Percentiles rank a stretch among this genome's conserved stretches.
Evolutionary conservation across 2,888 invertebrate genomes (phyloP).

Genomic region (Cylloceria caligata): DNA sequence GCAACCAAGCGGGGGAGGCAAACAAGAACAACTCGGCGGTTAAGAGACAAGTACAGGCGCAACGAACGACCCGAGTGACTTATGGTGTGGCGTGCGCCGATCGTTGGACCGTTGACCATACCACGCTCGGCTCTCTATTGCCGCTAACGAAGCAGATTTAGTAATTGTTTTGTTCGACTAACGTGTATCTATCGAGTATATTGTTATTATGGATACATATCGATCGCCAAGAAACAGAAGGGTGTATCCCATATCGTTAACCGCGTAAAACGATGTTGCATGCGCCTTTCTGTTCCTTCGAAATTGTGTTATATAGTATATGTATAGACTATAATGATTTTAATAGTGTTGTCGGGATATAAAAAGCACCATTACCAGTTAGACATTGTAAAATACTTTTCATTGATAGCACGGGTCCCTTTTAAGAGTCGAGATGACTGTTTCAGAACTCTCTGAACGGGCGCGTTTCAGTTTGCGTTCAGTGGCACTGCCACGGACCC

Average conservation of each 20-base stretch:
- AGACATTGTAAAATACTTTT: constrained; percentile 79
- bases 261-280: too few species aligned
- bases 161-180: constrained; percentile 77
- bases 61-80: constrained; percentile 73
- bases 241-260: constrained; percentile 1
- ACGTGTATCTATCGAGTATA: constrained; percentile 32
- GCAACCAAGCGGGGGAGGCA: constrained; percentile 29
- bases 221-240: neutral
- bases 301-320: too few species aligned
- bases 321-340: neutral
- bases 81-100: constrained; percentile 77
- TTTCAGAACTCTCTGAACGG: constrained; percentile 57
- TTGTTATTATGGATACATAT: constrained; percentile 29
- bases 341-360: constrained; percentile 30
- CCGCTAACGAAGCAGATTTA: constrained; percentile 75
- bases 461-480: constrained; percentile 62
- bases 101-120: constrained; percentile 51
- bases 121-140: constrained; percentile 19
- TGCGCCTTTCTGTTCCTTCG: too few species aligned
- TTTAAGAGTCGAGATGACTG: constrained; percentile 58
- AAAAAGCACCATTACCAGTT: constrained; percentile 73
- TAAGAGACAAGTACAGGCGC: constrained; percentile 68
- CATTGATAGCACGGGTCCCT: constrained; percentile 73
- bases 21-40: constrained; percentile 69
- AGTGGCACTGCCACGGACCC: constrained; percentile 38